Evolutionary conservation across 2,797 vertebrate genomes (phyloP), one percentile per base, ranked within the genome.

Genomic region (Sus cebifrons): DNA sequence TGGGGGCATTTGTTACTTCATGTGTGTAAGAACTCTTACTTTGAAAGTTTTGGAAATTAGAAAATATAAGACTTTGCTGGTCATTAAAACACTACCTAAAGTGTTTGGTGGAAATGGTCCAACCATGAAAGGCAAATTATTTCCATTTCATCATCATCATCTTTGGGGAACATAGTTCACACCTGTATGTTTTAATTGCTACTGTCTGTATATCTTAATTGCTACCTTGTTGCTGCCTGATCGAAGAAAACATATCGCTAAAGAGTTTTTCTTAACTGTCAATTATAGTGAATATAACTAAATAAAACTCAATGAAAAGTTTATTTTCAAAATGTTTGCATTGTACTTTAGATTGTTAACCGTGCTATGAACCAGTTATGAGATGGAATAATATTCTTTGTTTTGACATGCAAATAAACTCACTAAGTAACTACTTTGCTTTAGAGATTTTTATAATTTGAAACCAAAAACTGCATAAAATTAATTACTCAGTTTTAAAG

Each of bases 391-490:
- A 89, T 85, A 92, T 88, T 92, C 36, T 93, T 77, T 86, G 21
- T 88, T 81, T 92, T 97, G 94, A 78, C 77, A 95, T 96, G 40
- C 58, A 97, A 97, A 97, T 73, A 89, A 98, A 94, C 2, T 95
- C 91, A 79, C 3, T 97, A 93, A 97, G 93, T 64, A 96, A 83
- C 94, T 82, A 94, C 84, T 97, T 97, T 92, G 79, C 20, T 96
- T 97, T 97, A 96, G 84, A 97, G 96, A 97, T 96, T 97, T 96
- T 92, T 2, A 17, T 91, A 86, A 84, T 84, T 17, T 77, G 85
- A 96, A 75, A 97, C 18, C 58, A 68, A 89, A 98, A 97, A 20
- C 16, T 87, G 92, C 79, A 79, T 49, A 84, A 89, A 97, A 96
- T 82, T 96, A 95, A 71, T 88, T 94, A 91, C 11, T 77, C 84